These are phyloP conservation scores for Dasypolia templi DNA, from an alignment of 2,888 invertebrate genomes.

Conservation along the genomic window DNA sequence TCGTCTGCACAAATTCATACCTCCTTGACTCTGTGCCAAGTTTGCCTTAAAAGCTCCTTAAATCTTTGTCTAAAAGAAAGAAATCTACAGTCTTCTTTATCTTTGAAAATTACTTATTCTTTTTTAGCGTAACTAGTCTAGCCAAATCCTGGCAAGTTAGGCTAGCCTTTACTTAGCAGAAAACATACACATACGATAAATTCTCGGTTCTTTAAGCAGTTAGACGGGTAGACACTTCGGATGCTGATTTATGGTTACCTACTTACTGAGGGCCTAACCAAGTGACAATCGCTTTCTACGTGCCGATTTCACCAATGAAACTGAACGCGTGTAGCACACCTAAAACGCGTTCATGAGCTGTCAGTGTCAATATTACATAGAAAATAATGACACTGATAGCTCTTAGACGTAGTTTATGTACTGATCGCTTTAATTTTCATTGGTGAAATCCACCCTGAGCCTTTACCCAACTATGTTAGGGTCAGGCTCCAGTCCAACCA, in stretches of 20 bases:
- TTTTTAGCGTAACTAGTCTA: slow-evolving; percentile 9
- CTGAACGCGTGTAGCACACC: no score
- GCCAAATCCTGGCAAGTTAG: slow-evolving; percentile 10
- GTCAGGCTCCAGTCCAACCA: no score
- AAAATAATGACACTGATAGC: no score
- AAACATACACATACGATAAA: neutral
- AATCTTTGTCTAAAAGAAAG: slow-evolving; percentile 20
- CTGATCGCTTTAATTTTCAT: no score
- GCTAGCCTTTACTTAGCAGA: slow-evolving; percentile 13
- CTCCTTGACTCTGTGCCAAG: slow-evolving; percentile 51
- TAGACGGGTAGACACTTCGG: neutral
- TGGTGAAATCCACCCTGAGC: no score
- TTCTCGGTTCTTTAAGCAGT: neutral
- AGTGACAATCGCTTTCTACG: neutral
- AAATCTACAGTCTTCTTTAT: slow-evolving; percentile 12
- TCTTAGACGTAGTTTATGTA: no score
- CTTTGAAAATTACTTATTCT: neutral
- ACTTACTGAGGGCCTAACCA: neutral
- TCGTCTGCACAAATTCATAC: slow-evolving; percentile 12
- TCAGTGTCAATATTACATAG: no score
- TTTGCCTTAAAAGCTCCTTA: slow-evolving; percentile 41
- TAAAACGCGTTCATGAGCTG: no score
- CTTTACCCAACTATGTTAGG: no score
- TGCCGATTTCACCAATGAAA: no score
- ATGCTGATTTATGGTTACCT: neutral